phyloP scores from a whole-genome alignment of 2,113 vertebrate species.

The Mirza zaza region DNA sequence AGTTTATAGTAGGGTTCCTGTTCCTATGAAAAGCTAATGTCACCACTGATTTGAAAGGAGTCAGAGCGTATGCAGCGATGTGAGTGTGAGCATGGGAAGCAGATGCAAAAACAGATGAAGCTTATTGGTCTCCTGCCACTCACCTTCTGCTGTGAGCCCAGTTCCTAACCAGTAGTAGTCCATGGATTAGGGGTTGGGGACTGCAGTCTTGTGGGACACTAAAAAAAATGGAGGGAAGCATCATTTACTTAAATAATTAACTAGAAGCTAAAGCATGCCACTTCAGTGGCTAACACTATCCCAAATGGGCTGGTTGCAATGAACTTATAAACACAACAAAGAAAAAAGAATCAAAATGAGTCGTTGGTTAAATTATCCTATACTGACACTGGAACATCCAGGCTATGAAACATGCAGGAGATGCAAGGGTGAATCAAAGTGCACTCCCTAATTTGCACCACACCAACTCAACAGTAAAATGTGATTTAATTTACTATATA shows the following conservation, averaged over 20 bases:
- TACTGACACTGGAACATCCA: slow-evolving; percentile 28
- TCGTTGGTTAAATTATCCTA: slow-evolving; percentile 3
- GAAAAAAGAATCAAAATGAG: background rate
- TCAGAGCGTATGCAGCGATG: too few relatives aligned
- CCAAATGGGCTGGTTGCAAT: background rate
- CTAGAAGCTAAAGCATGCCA: slow-evolving; percentile 1
- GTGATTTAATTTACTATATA: slow-evolving; percentile 79
- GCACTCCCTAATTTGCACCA: slow-evolving; percentile 62
- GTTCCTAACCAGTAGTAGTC: too few relatives aligned
- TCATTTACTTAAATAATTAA: slow-evolving; percentile 61
- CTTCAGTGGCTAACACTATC: background rate
- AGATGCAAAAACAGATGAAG: too few relatives aligned
- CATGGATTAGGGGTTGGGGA: too few relatives aligned
- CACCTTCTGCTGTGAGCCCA: too few relatives aligned
- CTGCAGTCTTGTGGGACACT: background rate
- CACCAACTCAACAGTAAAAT: slow-evolving; percentile 73
- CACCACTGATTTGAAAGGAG: too few relatives aligned
- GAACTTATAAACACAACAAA: slow-evolving; percentile 53
- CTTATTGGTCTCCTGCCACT: too few relatives aligned
- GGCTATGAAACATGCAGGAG: slow-evolving; percentile 63
- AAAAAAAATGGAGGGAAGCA: background rate
- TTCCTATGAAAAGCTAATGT: too few relatives aligned
- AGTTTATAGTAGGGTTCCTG: too few relatives aligned
- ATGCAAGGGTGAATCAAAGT: slow-evolving; percentile 73
- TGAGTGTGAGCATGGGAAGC: too few relatives aligned